Conservation (phyloP, 2,113 vertebrate genomes). For the Chaetura pelagica region DNA sequence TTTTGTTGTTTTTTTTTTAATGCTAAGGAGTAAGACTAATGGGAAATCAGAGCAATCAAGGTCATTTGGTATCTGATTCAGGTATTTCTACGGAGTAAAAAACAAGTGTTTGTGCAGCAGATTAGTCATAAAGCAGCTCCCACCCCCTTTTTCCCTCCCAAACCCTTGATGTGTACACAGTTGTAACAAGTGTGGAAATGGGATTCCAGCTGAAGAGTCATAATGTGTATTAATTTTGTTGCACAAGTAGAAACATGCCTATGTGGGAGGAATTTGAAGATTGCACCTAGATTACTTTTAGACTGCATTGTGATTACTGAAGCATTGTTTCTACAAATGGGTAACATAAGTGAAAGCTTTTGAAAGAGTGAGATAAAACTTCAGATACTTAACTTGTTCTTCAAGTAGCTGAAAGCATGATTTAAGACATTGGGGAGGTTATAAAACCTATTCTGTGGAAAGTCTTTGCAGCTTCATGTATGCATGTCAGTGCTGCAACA, state of each 20-base stretch:
- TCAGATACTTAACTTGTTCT: not conserved
- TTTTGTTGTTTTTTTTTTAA: not conserved
- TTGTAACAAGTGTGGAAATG: not conserved
- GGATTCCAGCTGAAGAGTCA: not conserved
- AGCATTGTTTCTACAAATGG: not conserved
- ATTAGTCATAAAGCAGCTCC: not conserved
- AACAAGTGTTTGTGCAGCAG: not conserved
- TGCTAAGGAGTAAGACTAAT: not conserved
- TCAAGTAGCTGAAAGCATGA: not conserved
- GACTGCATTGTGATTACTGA: not conserved
- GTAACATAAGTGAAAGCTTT: not conserved
- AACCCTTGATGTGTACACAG: not conserved
- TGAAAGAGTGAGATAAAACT: not conserved
- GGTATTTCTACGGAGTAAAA: not conserved
- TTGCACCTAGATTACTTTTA: not conserved
- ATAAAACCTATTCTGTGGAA: not conserved
- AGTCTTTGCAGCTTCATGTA: not conserved
- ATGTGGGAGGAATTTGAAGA: not conserved
- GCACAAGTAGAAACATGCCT: not conserved
- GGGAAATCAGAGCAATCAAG: not conserved
- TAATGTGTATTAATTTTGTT: not conserved
- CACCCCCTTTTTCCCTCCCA: not conserved
- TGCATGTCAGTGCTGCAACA: not conserved
- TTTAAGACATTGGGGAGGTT: not conserved
- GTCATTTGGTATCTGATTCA: not conserved